These are phyloP conservation scores for Callocephalon fimbriatum DNA, from an alignment of 2,113 vertebrate genomes.

Conservation along the genomic window DNA sequence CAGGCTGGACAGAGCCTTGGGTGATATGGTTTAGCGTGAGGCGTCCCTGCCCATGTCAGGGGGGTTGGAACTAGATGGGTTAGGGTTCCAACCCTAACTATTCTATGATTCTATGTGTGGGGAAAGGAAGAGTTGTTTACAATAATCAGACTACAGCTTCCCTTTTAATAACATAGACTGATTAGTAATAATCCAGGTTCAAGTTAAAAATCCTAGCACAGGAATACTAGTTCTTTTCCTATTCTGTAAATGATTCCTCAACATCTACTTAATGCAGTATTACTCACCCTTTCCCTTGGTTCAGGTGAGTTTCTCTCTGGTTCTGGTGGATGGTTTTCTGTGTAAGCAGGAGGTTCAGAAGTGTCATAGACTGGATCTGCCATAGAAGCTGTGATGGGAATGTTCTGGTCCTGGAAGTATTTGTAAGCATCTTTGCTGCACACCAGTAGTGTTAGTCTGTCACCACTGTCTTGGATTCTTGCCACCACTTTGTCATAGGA, in stretches of 20 bases:
- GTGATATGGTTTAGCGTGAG: too few relatives aligned
- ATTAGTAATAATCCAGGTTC: not conserved
- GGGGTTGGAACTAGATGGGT: too few relatives aligned
- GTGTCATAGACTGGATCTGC: slow-evolving; percentile 53
- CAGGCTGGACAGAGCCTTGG: too few relatives aligned
- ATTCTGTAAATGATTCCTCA: not conserved
- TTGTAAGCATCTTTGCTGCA: slow-evolving; percentile 79
- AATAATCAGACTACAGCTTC: not conserved
- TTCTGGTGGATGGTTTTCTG: not conserved
- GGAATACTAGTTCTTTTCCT: not conserved
- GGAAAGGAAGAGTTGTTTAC: not conserved
- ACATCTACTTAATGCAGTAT: not conserved
- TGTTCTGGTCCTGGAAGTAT: slow-evolving; percentile 79
- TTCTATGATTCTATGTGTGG: not conserved
- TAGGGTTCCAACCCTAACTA: too few relatives aligned
- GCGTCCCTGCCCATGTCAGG: too few relatives aligned
- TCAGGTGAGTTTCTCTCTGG: not conserved
- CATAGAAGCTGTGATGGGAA: slow-evolving; percentile 77
- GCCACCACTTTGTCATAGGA: slow-evolving; percentile 83
- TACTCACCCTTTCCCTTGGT: slow-evolving; percentile 71
- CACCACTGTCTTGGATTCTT: slow-evolving; percentile 79
- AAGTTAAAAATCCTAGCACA: not conserved
- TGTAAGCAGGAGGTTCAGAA: not conserved
- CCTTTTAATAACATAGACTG: not conserved
- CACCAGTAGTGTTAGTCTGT: slow-evolving; percentile 83